Percentiles rank a stretch among this genome's conserved stretches.
Evolutionary conservation across 2,888 invertebrate genomes (phyloP).

Genomic region (Xestia xanthographa): DNA sequence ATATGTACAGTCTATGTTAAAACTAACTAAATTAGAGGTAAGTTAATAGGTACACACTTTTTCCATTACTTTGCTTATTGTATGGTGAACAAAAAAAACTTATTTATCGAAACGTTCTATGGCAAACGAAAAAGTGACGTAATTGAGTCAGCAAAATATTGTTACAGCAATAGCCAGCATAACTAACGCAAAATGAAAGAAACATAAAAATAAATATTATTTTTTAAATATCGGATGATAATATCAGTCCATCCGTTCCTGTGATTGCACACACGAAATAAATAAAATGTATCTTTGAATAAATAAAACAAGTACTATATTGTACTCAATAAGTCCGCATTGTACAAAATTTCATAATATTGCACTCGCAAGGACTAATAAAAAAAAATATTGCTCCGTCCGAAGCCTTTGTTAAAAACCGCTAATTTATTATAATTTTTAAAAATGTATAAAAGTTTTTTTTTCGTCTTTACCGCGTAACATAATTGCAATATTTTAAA

Average conservation of each 20-base stretch:
- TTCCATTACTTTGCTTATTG: slow-evolving; percentile 84
- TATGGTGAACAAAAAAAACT: slow-evolving; percentile 82
- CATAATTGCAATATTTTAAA: slow-evolving; percentile 74
- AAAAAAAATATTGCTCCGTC: slow-evolving; percentile 72
- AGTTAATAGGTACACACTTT: slow-evolving; percentile 90
- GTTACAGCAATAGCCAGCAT: slow-evolving; percentile 76
- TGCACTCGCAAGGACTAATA: slow-evolving; percentile 67
- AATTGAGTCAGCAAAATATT: slow-evolving; percentile 73
- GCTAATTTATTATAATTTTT: slow-evolving; percentile 65
- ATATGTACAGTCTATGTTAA: slow-evolving; percentile 91
- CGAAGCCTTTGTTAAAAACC: slow-evolving; percentile 68
- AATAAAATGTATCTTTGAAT: slow-evolving; percentile 73
- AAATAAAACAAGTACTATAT: slow-evolving; percentile 81
- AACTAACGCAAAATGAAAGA: slow-evolving; percentile 71
- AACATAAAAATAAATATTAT: slow-evolving; percentile 73
- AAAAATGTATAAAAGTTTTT: slow-evolving; percentile 69
- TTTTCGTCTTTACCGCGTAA: slow-evolving; percentile 69
- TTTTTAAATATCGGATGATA: slow-evolving; percentile 80
- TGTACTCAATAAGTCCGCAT: slow-evolving; percentile 70
- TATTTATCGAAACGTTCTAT: slow-evolving; percentile 70
- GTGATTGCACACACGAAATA: slow-evolving; percentile 83
- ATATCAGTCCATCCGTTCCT: slow-evolving; percentile 87
- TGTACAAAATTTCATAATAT: slow-evolving; percentile 69
- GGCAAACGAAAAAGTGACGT: slow-evolving; percentile 76
- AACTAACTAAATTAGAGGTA: slow-evolving; percentile 90